Base-by-base conservation (phyloP, 2,888 invertebrate genomes). In the Psococerastis gibbosa region DNA sequence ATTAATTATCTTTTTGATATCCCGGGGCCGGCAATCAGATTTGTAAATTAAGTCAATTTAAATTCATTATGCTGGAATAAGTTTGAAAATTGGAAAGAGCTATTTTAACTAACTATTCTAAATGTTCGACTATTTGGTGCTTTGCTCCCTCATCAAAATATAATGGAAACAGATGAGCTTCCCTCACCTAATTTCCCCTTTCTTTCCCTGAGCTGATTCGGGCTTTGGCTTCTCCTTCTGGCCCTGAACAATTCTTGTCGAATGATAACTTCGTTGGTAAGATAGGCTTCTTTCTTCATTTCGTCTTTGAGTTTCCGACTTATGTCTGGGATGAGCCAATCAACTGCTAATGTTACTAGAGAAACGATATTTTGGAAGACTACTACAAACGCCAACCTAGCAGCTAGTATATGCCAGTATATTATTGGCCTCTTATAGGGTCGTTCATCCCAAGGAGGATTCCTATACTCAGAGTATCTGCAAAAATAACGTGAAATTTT, bases 281-380 rank as follows among this genome's bases (percentile, higher is more conserved):
- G 64, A 56, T 75, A 78, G 9, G 74, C 73, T 57, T 82, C 81
- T 18, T 75, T 68, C 49, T 77, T 73, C 22, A 82, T 77, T 53
- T 73, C 70, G 52, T 80, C 75, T 44, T 70, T 67, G 43, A 87
- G 62, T 55, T 74, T 71, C 27, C 69, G 66, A 1, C 84, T 79
- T 32, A 78, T 66, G 56, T 84, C 84, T 0, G 85, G 82, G 50
- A 85, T 78, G 16, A 77, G 61, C 76, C 79, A 83, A 45, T 79
- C 74, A 3, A 84, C 70, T 6, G 72, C 59, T 51, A 76, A 75
- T 49, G 81, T 78, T 42, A 80, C 62, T 45, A 80, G 62, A 33
- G 75, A 70, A 23, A 85, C 80, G 11, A 82, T 60, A 60, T 85
- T 84, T 74, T 84, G 58, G 62, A 79, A 83, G 1, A 79, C 66